Evolutionary conservation across 2,113 vertebrate genomes (phyloP).

Genomic region (Dermatemys mawii): DNA sequence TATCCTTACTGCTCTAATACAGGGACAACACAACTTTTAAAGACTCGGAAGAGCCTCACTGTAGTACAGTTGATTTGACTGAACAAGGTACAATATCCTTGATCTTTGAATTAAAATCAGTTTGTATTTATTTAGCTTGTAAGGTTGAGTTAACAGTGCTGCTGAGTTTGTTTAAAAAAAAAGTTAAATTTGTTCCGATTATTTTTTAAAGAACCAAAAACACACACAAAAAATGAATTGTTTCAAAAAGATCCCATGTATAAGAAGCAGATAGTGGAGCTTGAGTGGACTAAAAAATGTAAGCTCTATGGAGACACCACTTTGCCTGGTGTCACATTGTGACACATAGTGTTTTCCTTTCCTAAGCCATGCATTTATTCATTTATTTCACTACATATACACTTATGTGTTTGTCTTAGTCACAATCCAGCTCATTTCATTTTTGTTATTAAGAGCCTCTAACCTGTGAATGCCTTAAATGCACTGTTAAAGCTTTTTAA

Average conservation of each 20-base stretch:
- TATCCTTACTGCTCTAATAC: background rate
- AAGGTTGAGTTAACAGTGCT: background rate
- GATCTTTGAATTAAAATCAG: background rate
- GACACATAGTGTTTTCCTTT: constrained; percentile 37
- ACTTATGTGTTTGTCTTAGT: constrained; percentile 37
- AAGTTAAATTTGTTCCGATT: background rate
- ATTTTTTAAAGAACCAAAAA: background rate
- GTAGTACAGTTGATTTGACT: background rate
- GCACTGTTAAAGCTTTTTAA: background rate
- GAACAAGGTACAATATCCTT: background rate
- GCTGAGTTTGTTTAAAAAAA: background rate
- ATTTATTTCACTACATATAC: constrained; percentile 36
- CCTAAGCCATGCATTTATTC: constrained; percentile 1
- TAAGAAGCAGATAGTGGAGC: background rate
- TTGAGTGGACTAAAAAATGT: background rate
- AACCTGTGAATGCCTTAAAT: background rate
- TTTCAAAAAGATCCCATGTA: background rate
- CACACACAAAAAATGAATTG: constrained; percentile 15
- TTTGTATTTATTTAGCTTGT: background rate
- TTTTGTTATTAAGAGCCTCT: background rate
- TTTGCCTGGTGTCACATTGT: constrained; percentile 24
- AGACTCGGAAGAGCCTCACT: background rate
- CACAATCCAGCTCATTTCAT: background rate
- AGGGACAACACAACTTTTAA: accelerated
- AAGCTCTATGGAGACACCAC: constrained; percentile 1